phyloP scores from a whole-genome alignment of 2,888 invertebrate genomes.

The Gastracanthus pulcherrimus region DNA sequence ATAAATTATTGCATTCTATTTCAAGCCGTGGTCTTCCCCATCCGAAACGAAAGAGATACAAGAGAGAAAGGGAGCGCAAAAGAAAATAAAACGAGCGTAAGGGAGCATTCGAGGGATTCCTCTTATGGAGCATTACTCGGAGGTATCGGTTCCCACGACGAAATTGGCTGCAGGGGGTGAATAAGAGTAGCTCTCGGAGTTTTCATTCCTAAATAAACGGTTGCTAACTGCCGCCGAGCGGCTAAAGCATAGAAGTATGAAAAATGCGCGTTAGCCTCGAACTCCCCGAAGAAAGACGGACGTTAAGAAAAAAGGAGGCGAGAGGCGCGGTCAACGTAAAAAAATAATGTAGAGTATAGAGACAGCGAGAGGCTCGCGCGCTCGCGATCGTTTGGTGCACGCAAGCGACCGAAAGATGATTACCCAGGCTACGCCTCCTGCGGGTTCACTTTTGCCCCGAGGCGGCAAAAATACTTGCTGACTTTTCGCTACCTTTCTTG shows the following conservation, averaged over 20 bases:
- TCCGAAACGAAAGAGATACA: background rate
- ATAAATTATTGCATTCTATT: too few species aligned
- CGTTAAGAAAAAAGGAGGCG: slow-evolving; percentile 12
- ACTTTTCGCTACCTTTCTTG: slow-evolving; percentile 44
- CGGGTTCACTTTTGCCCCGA: slow-evolving; percentile 26
- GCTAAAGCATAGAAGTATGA: slow-evolving; percentile 60
- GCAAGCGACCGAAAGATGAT: slow-evolving; percentile 74
- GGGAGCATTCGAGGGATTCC: slow-evolving; percentile 43
- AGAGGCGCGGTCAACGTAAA: background rate
- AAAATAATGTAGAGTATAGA: slow-evolving; percentile 24
- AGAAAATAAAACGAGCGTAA: slow-evolving; percentile 7
- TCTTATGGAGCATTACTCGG: slow-evolving; percentile 43
- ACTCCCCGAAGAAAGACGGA: background rate
- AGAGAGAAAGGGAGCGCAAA: background rate
- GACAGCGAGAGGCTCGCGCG: slow-evolving; percentile 31
- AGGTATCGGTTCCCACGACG: slow-evolving; percentile 69
- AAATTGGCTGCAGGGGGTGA: slow-evolving; percentile 64
- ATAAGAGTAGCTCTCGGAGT: slow-evolving; percentile 50
- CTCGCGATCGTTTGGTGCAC: slow-evolving; percentile 70
- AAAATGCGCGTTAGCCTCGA: slow-evolving; percentile 63
- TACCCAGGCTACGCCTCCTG: slow-evolving; percentile 60
- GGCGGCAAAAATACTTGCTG: slow-evolving; percentile 32
- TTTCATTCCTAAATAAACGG: slow-evolving; percentile 74
- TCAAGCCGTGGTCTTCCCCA: background rate
- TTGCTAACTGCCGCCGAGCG: slow-evolving; percentile 65